Conservation (phyloP, 37 sponge, comb jelly and placozoan species). For the Beroe forskalii region DNA sequence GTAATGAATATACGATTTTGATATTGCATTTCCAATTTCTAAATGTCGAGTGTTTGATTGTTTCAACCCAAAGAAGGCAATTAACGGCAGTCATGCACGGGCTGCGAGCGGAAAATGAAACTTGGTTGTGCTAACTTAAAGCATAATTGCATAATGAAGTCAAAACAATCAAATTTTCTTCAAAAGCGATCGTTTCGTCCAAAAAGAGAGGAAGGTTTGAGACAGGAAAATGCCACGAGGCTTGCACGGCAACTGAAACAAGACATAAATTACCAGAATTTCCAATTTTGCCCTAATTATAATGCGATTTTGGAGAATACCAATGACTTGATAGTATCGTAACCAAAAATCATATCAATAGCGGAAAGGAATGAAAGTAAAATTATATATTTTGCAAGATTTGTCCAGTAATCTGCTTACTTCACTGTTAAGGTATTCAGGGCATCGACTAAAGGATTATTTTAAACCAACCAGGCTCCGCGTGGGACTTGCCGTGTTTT, state of each 20-base stretch:
- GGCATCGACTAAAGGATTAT: slow-evolving; percentile 16
- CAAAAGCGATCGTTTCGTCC: neutral
- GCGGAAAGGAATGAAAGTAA: too few species aligned
- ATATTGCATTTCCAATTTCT: neutral
- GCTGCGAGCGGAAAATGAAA: neutral
- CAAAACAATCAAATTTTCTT: neutral
- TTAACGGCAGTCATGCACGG: neutral
- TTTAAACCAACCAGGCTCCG: slow-evolving; percentile 20
- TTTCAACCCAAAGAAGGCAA: neutral
- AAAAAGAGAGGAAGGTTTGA: neutral
- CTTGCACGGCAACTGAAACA: too few species aligned
- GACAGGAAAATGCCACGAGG: too few species aligned
- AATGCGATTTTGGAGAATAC: neutral
- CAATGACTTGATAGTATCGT: neutral
- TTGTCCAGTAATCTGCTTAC: too few species aligned
- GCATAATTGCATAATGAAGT: neutral
- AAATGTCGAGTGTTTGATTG: neutral
- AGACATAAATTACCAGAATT: too few species aligned
- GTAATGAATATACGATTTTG: neutral
- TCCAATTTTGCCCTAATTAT: too few species aligned
- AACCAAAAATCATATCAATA: neutral
- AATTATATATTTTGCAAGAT: too few species aligned
- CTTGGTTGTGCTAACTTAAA: neutral
- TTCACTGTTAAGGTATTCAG: too few species aligned
- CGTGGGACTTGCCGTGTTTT: too few species aligned